A percentile compares a stretch with the other conserved stretches of the same genome.
Conservation (phyloP, 2,888 invertebrate genomes). For the Spisula subtruncata region DNA sequence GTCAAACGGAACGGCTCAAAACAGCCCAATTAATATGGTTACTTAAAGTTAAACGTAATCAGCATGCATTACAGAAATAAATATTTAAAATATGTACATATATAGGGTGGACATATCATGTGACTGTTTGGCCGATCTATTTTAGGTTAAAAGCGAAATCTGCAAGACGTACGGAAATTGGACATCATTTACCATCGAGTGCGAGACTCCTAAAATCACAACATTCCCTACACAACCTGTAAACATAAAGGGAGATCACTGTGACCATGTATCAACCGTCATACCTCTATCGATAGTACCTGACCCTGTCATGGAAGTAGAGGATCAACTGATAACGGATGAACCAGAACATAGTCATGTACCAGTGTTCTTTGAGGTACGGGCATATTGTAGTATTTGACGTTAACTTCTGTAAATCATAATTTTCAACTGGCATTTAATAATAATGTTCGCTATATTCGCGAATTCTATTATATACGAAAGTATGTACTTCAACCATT, state of each 20-base stretch:
- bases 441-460: not conserved
- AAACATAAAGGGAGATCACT: not conserved
- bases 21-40: no score
- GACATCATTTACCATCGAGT: not conserved
- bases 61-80: not conserved
- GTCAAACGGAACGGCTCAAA: no score
- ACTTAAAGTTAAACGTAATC: not conserved
- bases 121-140: no score
- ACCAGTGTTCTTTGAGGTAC: not conserved
- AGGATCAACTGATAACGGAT: not conserved
- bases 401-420: not conserved
- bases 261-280: not conserved
- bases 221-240: not conserved
- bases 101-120: no score
- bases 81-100: no score
- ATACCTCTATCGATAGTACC: not conserved
- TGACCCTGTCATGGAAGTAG: constrained; percentile 34
- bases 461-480: not conserved
- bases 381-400: not conserved
- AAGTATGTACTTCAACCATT: not conserved
- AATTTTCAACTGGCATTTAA: not conserved
- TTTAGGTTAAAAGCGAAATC: not conserved
- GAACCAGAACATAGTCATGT: not conserved
- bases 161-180: not conserved
- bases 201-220: not conserved